Base-by-base conservation (phyloP, 2,888 invertebrate species). In the Timema cristinae region DNA sequence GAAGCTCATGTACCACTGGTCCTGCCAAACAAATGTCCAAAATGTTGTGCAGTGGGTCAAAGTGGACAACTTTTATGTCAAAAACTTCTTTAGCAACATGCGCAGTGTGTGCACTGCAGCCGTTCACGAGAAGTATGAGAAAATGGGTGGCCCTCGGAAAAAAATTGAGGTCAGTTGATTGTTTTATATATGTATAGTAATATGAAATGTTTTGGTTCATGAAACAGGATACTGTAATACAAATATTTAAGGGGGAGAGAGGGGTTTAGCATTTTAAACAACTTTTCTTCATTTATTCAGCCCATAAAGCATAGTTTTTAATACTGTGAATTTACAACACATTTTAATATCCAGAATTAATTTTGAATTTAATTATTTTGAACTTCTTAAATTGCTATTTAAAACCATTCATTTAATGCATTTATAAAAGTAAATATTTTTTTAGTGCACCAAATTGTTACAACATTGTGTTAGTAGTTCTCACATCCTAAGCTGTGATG, bases 31-130 rank as follows among this genome's bases (percentile, higher is more conserved):
- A 0, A 93, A 92, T 76, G 92, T 94, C 0, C 91, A 92, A 77
- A 95, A 95, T 79, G 93, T 95, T 0, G 89, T 93, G 0, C 92
- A 93, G 75, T 95, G 95, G 95, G 95, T 95, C 0, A 88, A 89
- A 81, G 93, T 91, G 0, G 89, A 91, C 71, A 91, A 90, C 78
- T 82, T 88, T 5, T 91, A 89, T 76, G 85, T 89, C 1, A 88
- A 88, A 79, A 87, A 86, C 52, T 85, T 86, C 77, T 94, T 91
- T 78, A 89, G 90, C 0, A 88, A 89, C 85, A 80, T 92, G 67
- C 85, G 95, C 56, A 91, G 92, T 0, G 84, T 92, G 13, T 95
- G 95, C 78, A 91, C 93, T 0, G 87, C 92, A 0, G 92, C 92
- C 0, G 85, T 94, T 0, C 92, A 93, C 78, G 90, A 93, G 76